Evolutionary conservation across 2,113 vertebrate genomes (phyloP), one percentile per base, ranked within the genome.

Genomic region (Tretioscincus oriximinensis): DNA sequence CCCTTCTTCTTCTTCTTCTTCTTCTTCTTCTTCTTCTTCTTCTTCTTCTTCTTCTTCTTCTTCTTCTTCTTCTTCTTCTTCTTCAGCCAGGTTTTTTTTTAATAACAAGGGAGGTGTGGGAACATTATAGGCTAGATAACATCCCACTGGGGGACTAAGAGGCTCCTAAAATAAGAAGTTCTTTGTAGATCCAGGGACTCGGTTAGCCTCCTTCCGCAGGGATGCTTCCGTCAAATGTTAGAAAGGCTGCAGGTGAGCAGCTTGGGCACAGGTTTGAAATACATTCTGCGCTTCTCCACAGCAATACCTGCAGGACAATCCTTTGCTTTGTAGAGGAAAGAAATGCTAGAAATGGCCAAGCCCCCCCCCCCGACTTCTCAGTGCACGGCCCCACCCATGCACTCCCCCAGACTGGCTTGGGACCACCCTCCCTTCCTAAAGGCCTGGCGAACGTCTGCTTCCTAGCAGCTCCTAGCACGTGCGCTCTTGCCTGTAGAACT

Each of bases 291-390:
- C 54, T 16, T 58, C 14, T 1, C 18, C 54, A 12, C 54, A 9
- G 28, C 54, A 47, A 61, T 54, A 20, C 51, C 20, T 21, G 41
- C 8, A 58, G 35, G 22, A 41, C 1, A 16, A 60, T 3, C 3
- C 16, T 79, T 11, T 31, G 12, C 21, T 22, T 67, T 78, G 8
- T 65, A 45, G 29, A 24, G 31, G 41, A 78, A 54, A 54, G 31
- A 24, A 76, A 76, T 81, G 35, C 35, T 14, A 24, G 26, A 29
- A 75, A 35, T 29, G 18, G 71, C 16, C 29, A 14, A 71, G 11
- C 5, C 31, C n/a, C 2, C 1, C 7, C 5, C 31, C n/a, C 2
- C 1, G 5, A 28, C 12, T 11, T 14, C 1, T 11, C 16, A 31
- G 9, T 28, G 31, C 8, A 9, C 9, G 18, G 24, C 54, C 28